A percentile compares a stretch with the other conserved stretches of the same genome.
Conservation (phyloP, 1,140 invertebrate species). For the Drosophila ambigua region DNA sequence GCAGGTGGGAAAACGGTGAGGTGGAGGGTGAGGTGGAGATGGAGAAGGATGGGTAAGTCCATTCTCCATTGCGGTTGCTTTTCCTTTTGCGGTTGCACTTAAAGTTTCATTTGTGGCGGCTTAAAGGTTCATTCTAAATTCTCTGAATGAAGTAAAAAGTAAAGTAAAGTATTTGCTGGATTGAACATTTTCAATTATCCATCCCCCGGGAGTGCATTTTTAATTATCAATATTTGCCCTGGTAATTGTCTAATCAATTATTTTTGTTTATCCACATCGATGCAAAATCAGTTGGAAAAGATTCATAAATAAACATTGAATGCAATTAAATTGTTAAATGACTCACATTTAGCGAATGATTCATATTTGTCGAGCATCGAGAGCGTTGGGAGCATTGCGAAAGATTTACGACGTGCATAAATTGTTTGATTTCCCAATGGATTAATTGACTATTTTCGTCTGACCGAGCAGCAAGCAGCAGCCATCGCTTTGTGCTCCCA, state of each 20-base stretch:
- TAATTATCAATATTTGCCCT: conserved; percentile 55
- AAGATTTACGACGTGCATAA: conserved; percentile 46
- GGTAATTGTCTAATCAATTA: conserved; percentile 69
- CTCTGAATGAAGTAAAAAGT: neutral
- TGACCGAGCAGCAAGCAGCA: too few relatives aligned
- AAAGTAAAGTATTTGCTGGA: neutral
- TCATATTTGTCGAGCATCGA: conserved; percentile 53
- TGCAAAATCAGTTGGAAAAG: conserved; percentile 14
- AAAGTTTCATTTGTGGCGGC: conserved; percentile 4
- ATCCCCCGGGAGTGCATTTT: conserved; percentile 5
- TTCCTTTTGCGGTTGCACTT: conserved; percentile 10
- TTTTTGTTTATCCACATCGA: conserved; percentile 56
- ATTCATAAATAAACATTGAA: conserved; percentile 60
- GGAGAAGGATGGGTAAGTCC: neutral
- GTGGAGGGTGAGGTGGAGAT: too few relatives aligned
- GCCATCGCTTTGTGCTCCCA: conserved; percentile 6
- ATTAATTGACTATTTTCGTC: conserved; percentile 40
- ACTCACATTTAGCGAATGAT: conserved; percentile 58
- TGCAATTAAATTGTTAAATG: conserved; percentile 71
- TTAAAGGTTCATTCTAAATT: conserved; percentile 2
- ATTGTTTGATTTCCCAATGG: conserved; percentile 48
- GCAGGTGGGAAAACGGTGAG: neutral
- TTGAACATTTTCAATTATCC: conserved; percentile 8
- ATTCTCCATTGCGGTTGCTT: neutral
- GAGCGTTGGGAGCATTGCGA: conserved; percentile 25